Evolutionary conservation across 2,113 vertebrate species (phyloP).

Genomic region (Lonchura striata): DNA sequence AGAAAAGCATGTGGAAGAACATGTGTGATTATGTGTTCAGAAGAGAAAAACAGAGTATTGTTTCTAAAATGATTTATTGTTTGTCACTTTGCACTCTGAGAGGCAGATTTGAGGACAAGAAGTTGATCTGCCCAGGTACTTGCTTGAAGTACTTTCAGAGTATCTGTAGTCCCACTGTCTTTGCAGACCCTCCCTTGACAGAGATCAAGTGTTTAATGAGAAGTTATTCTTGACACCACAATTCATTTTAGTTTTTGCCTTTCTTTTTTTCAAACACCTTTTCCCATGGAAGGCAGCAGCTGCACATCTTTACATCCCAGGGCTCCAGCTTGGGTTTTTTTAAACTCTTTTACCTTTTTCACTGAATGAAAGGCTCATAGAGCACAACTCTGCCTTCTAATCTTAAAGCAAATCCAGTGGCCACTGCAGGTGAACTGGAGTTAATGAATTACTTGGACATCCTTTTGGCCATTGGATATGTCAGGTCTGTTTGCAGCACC

Average conservation of each 20-base stretch:
- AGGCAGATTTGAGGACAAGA: background rate
- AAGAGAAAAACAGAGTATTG: background rate
- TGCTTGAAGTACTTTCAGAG: background rate
- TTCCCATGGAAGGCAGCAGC: background rate
- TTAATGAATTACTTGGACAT: background rate
- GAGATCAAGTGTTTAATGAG: background rate
- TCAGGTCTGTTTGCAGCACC: background rate
- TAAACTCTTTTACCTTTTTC: background rate
- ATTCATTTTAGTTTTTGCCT: background rate
- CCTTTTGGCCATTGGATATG: background rate
- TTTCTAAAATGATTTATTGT: background rate
- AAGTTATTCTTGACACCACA: background rate
- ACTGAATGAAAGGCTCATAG: background rate
- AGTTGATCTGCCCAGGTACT: background rate
- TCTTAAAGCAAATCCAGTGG: background rate
- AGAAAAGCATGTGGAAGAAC: background rate
- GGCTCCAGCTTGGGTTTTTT: background rate
- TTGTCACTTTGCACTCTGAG: background rate
- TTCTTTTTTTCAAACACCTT: background rate
- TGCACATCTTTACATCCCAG: background rate
- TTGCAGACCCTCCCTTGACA: background rate
- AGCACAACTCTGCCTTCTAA: background rate
- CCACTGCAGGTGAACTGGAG: background rate
- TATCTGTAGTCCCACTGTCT: background rate
- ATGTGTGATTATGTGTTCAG: background rate